These are phyloP conservation scores for Cyphomyrus plagiostoma DNA, from an alignment of 2,113 vertebrate species.

Conservation along the genomic window DNA sequence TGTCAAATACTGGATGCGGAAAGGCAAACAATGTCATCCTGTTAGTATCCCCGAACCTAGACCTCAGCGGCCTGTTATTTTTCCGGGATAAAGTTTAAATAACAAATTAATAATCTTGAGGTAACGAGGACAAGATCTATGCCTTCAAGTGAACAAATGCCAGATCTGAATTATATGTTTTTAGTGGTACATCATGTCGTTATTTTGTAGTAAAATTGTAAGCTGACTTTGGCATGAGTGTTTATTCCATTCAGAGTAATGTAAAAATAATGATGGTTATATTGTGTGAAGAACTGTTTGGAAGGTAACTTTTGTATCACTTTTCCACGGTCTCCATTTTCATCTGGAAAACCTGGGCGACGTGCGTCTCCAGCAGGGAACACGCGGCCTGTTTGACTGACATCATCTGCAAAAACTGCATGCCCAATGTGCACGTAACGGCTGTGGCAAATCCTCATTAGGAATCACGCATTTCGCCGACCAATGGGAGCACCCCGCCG, in stretches of 20 bases:
- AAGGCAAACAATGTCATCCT: background rate
- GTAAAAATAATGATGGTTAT: background rate
- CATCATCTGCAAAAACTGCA: background rate
- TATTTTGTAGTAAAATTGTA: background rate
- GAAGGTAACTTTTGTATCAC: background rate
- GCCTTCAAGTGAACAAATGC: background rate
- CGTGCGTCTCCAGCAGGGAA: background rate
- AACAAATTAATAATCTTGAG: conserved; percentile 2
- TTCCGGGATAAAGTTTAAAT: background rate
- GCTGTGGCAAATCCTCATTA: background rate
- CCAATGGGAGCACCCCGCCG: conserved; percentile 56
- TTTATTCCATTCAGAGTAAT: background rate
- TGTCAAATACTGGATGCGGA: background rate
- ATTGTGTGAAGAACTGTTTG: background rate
- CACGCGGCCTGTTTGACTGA: background rate
- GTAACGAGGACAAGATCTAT: background rate
- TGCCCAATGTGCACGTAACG: background rate
- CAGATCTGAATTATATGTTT: background rate
- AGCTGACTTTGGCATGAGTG: background rate
- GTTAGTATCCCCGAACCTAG: background rate
- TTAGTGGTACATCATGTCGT: background rate
- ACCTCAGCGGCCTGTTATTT: background rate
- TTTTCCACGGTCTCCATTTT: background rate
- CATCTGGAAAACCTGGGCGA: background rate
- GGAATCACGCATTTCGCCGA: conserved; percentile 38